These are phyloP conservation scores for Cetonia aurata DNA, from an alignment of 2,888 invertebrate species.

Conservation along the genomic window DNA sequence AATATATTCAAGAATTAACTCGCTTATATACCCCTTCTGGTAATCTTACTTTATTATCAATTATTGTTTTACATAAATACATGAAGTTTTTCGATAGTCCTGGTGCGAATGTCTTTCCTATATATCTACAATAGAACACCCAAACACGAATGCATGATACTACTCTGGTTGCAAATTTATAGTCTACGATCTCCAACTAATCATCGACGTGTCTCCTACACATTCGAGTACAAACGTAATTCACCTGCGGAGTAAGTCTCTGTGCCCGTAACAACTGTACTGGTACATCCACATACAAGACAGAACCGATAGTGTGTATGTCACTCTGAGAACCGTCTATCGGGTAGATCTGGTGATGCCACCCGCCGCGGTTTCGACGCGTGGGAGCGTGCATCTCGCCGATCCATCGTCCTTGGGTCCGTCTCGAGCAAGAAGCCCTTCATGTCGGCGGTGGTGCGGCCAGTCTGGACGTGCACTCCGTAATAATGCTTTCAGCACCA, in stretches of 20 bases:
- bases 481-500: constrained; percentile 32
- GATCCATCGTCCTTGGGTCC: constrained; percentile 45
- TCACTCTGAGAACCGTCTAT: constrained; percentile 39
- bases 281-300: constrained; percentile 29
- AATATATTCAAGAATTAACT: too few species aligned
- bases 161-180: constrained; percentile 33
- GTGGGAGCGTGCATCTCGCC: constrained; percentile 46
- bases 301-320: constrained; percentile 47
- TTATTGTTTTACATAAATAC: too few species aligned
- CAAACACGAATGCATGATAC: not conserved
- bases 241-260: constrained; percentile 13
- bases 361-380: constrained; percentile 49
- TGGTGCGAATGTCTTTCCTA: too few species aligned
- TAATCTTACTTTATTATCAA: too few species aligned
- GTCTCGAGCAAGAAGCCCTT: constrained; percentile 25
- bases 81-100: too few species aligned
- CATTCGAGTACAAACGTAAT: constrained; percentile 37
- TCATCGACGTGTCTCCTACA: constrained; percentile 51
- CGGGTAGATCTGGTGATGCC: constrained; percentile 50
- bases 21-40: too few species aligned
- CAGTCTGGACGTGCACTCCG: constrained; percentile 20
- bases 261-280: constrained; percentile 15
- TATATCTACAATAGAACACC: not conserved
- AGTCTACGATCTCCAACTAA: constrained; percentile 47
- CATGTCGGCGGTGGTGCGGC: not conserved